These are phyloP conservation scores for Castor canadensis DNA, from an alignment of 2,113 vertebrate species.

Conservation along the genomic window DNA sequence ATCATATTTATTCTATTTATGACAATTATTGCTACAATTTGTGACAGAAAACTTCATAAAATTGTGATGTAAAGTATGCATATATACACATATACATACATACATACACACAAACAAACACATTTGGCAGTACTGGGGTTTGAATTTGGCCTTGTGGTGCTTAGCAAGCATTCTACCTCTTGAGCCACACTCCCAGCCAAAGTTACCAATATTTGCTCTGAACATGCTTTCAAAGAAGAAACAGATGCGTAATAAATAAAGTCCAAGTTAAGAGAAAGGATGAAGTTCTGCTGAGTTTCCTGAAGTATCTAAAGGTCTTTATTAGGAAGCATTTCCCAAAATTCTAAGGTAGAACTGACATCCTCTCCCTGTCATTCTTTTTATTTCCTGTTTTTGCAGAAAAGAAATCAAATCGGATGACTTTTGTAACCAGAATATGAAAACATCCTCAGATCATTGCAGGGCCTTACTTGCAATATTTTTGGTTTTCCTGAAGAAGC, in stretches of 20 bases:
- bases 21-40: background rate
- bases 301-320: background rate
- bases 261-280: background rate
- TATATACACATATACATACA: background rate
- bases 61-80: background rate
- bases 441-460: constrained; percentile 60
- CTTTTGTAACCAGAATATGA: constrained; percentile 46
- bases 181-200: too few relatives aligned
- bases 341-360: background rate
- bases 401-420: constrained; percentile 22
- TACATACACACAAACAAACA: too few relatives aligned
- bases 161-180: too few relatives aligned
- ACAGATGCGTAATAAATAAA: background rate
- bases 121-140: too few relatives aligned
- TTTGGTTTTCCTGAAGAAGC: constrained; percentile 64
- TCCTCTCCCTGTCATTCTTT: background rate
- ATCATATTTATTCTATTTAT: background rate
- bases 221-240: background rate
- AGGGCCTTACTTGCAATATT: constrained; percentile 52
- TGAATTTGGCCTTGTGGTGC: too few relatives aligned
- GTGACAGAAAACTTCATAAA: background rate
- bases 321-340: background rate
- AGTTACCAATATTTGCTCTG: background rate
- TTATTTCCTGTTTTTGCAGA: background rate
- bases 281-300: background rate